A percentile compares a stretch with the other conserved stretches of the same genome.
phyloP scores from a whole-genome alignment of 1,140 invertebrate species.

The Pachypsylla venusta region DNA sequence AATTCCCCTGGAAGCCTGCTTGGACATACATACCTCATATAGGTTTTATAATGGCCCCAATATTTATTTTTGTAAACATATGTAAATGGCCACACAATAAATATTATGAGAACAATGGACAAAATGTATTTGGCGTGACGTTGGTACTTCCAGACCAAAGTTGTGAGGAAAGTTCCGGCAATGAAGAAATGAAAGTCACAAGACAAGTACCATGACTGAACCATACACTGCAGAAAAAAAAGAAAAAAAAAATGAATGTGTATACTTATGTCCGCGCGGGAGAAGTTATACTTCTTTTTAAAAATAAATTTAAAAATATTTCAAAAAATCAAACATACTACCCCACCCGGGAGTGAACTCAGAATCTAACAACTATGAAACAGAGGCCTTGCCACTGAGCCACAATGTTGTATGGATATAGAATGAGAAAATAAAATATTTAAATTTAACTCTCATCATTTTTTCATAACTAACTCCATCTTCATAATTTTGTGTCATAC shows the following conservation, averaged over 20 bases:
- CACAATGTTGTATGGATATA: too few species aligned
- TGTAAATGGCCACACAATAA: neutral
- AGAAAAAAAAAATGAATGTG: neutral
- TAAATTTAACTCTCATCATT: too few species aligned
- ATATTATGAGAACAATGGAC: neutral
- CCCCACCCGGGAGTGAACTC: too few species aligned
- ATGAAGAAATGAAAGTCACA: constrained; percentile 47
- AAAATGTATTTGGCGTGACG: neutral
- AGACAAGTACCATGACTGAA: constrained; percentile 48
- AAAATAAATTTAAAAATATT: too few species aligned
- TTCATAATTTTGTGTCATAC: too few species aligned
- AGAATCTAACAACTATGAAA: too few species aligned
- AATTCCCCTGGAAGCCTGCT: too few species aligned
- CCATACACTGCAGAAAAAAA: constrained; percentile 37
- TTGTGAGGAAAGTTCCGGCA: constrained; percentile 21
- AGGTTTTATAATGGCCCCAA: neutral
- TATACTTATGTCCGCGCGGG: neutral
- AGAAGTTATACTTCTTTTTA: too few species aligned
- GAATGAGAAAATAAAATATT: too few species aligned
- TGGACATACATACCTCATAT: constrained; percentile 4
- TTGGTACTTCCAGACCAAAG: neutral
- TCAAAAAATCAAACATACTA: too few species aligned
- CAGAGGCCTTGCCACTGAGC: too few species aligned
- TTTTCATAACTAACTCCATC: too few species aligned
- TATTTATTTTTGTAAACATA: neutral